phyloP scores from a whole-genome alignment of 1,140 invertebrate genomes.

The Phenacoccus solenopsis region DNA sequence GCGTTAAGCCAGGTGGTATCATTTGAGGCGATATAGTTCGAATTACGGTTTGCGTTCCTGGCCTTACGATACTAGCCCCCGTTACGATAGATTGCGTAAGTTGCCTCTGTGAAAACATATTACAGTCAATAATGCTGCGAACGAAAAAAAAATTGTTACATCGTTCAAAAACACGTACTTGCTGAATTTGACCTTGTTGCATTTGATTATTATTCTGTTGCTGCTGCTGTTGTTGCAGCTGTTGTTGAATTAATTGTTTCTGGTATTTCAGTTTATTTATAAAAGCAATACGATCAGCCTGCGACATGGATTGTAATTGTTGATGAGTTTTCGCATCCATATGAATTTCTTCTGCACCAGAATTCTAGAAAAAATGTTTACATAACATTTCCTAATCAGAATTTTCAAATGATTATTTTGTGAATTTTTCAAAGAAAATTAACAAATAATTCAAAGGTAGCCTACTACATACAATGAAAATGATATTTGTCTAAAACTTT shows the following conservation, averaged over 20 bases:
- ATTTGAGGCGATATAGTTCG: background rate
- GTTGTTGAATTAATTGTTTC: constrained; percentile 34
- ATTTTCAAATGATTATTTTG: too few species aligned
- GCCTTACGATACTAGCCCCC: background rate
- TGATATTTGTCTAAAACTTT: too few species aligned
- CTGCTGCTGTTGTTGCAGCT: constrained; percentile 26
- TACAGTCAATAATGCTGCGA: constrained; percentile 3
- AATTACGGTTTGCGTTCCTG: background rate
- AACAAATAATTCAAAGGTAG: too few species aligned
- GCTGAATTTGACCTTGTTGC: constrained; percentile 19
- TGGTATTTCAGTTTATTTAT: constrained; percentile 61
- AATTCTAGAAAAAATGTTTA: constrained; percentile 9
- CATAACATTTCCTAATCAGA: too few species aligned
- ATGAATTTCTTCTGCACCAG: constrained; percentile 52
- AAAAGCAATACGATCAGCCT: constrained; percentile 59
- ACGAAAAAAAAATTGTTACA: background rate
- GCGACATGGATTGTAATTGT: constrained; percentile 68
- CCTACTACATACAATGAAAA: too few species aligned
- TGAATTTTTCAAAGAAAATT: background rate
- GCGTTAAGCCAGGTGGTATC: background rate
- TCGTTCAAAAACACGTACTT: background rate
- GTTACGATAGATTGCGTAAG: background rate
- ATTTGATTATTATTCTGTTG: constrained; percentile 24
- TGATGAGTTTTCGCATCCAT: constrained; percentile 66
- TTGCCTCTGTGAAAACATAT: background rate